phyloP scores from a whole-genome alignment of 2,113 vertebrate species.

The Ceyx melanurus region DNA sequence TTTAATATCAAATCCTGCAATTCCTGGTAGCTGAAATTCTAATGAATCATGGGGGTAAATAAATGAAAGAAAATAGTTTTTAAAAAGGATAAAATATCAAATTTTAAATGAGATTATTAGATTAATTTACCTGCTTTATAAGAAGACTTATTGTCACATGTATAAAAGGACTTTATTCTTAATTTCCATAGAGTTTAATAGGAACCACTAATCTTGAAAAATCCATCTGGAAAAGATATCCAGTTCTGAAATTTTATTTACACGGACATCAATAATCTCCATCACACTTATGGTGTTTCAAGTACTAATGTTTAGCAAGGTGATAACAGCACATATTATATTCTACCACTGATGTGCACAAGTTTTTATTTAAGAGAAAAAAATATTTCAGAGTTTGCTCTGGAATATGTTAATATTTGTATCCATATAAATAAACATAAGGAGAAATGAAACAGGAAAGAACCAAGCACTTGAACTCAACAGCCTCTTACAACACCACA shows the following conservation, averaged over 20 bases:
- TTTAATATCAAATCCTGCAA: neutral
- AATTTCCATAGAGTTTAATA: neutral
- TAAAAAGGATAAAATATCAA: neutral
- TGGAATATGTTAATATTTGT: constrained; percentile 9
- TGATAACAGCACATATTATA: neutral
- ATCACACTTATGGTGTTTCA: neutral
- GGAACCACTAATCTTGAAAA: neutral
- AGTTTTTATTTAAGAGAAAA: neutral
- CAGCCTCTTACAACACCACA: neutral
- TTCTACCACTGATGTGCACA: neutral
- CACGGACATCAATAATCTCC: neutral
- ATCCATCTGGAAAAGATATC: neutral
- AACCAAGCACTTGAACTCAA: constrained; percentile 33
- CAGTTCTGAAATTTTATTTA: neutral
- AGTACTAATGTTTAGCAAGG: constrained; percentile 13
- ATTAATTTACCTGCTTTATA: neutral
- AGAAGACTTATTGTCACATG: neutral
- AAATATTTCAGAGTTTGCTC: neutral
- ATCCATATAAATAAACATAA: constrained; percentile 43
- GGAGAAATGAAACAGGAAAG: constrained; percentile 49
- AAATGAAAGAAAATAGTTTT: neutral
- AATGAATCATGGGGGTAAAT: neutral
- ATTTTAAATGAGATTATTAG: neutral
- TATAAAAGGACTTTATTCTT: neutral
- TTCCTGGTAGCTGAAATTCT: neutral